Base-by-base conservation (phyloP, 2,113 vertebrate species). In the Epinephelus moara region DNA sequence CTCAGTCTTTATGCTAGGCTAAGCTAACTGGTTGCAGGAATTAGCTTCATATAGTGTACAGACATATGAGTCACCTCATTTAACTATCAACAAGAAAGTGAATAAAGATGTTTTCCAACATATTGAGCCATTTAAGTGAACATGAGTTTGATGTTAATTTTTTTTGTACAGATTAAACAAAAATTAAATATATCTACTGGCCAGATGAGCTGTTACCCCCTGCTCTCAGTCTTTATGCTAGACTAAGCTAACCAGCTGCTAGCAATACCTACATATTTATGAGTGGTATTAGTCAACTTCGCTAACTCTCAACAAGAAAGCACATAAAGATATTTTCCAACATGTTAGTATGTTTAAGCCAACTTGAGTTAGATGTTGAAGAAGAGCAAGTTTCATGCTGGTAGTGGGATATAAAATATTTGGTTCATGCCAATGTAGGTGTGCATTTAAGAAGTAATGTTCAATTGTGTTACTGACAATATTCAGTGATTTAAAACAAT, bases 341-440 rank as follows among this genome's bases (percentile, higher is more conserved):
- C 25, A 76, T 37, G 33, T 37, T 8, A 30, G 5, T 30, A 37
- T 37, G 19, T 2, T 14, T 75, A 9, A 40, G 47, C 42, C n/a
- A 50, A 25, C 4, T 68, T 61, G 2, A 45, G 23, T 67, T 55
- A 60, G 1, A 69, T 57, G 25, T 30, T 19, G 5, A 52, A 50
- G 0, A 42, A 49, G 14, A 56, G 57, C 37, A 69, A 23, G 56
- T 53, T 82, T 68, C 68, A 68, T 85, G 77, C 78, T 53, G 12
- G 27, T 6, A 45, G 9, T 30, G 10, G 0, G 40, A 7, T 69
- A 0, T 21, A 72, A n/a, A 40, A 37, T 2, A 76, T 79, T 45
- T 12, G 52, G 27, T 33, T 52, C 66, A 45, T 69, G 70, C 14
- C 59, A 60, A 30, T 45, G 18, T 27, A 55, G 1, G 8, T 27